Evolutionary conservation across 1,140 invertebrate species (phyloP).

Genomic region (Melanaphis sacchari): DNA sequence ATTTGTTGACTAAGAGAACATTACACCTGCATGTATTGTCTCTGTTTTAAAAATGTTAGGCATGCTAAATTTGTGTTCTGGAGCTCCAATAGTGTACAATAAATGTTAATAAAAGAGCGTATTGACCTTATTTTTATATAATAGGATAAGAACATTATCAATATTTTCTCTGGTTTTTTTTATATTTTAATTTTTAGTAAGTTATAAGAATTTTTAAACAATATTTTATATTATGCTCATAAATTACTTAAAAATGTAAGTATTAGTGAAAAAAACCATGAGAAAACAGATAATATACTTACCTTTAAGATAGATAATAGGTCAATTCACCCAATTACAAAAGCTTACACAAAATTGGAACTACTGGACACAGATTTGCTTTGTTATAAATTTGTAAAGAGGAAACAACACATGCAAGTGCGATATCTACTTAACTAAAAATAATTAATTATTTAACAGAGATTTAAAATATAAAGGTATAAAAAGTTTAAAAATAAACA

Average conservation of each 20-base stretch:
- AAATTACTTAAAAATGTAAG: background rate
- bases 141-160: background rate
- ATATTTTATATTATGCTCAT: background rate
- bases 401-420: background rate
- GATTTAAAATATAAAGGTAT: background rate
- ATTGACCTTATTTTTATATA: background rate
- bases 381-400: background rate
- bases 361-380: background rate
- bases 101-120: background rate
- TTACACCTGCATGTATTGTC: background rate
- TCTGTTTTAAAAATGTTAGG: too few relatives aligned
- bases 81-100: background rate
- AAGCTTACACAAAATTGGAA: background rate
- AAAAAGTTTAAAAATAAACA: background rate
- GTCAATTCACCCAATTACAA: background rate
- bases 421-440: background rate
- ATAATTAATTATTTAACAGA: background rate
- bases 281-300: background rate
- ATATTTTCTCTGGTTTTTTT: background rate
- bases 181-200: background rate
- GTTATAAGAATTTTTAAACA: background rate
- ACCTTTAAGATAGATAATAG: background rate
- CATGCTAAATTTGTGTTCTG: background rate
- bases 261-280: background rate
- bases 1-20: background rate